A percentile compares a stretch with the other conserved stretches of the same genome.
These are phyloP conservation scores for Cynaeus angustus DNA, from an alignment of 2,888 invertebrate genomes.

Conservation along the genomic window DNA sequence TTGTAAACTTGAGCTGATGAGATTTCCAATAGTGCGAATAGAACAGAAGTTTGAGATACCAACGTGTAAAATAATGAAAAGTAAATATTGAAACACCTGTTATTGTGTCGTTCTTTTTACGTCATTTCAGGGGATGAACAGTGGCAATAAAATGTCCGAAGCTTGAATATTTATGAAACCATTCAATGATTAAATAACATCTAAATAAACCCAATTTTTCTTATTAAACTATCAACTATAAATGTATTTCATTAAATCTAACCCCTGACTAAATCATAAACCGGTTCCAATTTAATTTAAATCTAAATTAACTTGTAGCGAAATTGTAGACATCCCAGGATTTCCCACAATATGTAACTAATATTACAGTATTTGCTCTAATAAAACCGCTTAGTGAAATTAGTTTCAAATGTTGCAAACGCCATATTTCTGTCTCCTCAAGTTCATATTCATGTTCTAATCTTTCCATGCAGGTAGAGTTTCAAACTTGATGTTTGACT, in stretches of 20 bases:
- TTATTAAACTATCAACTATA: too few species aligned
- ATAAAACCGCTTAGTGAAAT: constrained; percentile 27
- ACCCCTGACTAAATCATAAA: not conserved
- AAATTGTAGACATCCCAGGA: constrained; percentile 6
- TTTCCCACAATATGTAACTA: constrained; percentile 5
- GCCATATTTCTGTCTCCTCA: not conserved
- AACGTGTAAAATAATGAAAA: constrained; percentile 47
- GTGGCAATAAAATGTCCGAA: not conserved
- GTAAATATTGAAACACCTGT: constrained; percentile 48
- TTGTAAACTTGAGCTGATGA: constrained; percentile 33
- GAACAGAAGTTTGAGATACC: constrained; percentile 31
- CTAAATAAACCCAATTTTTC: too few species aligned
- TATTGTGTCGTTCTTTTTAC: constrained; percentile 25
- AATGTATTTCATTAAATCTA: too few species aligned
- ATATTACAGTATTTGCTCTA: constrained; percentile 6
- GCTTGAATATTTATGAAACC: not conserved
- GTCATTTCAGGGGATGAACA: constrained; percentile 21
- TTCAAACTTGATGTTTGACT: constrained; percentile 16
- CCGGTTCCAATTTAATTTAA: constrained; percentile 7
- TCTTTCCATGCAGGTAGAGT: constrained; percentile 8
- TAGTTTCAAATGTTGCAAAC: constrained; percentile 31
- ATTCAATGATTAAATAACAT: not conserved
- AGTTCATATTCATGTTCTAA: not conserved
- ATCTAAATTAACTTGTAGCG: constrained; percentile 5
- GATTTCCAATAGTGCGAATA: constrained; percentile 22